Base-by-base conservation (phyloP, 2,797 vertebrate genomes). In the Dermochelys coriacea region DNA sequence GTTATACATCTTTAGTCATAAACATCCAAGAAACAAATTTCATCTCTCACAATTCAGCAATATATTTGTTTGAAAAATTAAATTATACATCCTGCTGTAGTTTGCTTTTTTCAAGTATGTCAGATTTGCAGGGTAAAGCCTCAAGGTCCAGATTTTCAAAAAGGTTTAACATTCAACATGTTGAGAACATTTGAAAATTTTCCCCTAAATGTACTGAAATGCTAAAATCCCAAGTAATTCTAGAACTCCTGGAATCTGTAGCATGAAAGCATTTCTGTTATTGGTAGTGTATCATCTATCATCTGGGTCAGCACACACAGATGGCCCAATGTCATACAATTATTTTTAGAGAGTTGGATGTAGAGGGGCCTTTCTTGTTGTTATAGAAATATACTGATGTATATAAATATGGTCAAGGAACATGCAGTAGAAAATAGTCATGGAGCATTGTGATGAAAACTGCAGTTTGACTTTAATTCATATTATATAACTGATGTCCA, bases 401-500 rank as follows among this genome's bases (percentile, higher is more conserved):
- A 68, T 49, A 92, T 11, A 68, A 82, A 93, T 87, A 91, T 52
- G 29, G 5, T 59, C 57, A 80, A 68, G 52, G 87, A 90, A 91
- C 79, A 84, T 41, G 77, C 49, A 93, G 68, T 19, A 82, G 34
- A 75, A 92, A 92, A 92, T 12, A 85, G 50, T 79, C 12, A 59
- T 12, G 12, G 41, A 90, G 51, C 61, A 88, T 64, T 89, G 25
- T 79, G 19, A 86, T 59, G 80, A 95, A 94, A 95, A 96, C 14
- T 91, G 92, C 57, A 89, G 84, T 81, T 82, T 90, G 2, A 89
- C 84, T 95, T 82, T 96, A 96, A 82, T 91, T 93, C 91, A 91
- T 82, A 96, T 97, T 97, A 97, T 79, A 88, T 95, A 97, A 97
- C 94, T 93, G 84, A 94, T 52, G 57, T 82, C 74, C 90, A 92